These are phyloP conservation scores for Castor canadensis DNA, from an alignment of 2,113 vertebrate genomes.

Conservation along the genomic window DNA sequence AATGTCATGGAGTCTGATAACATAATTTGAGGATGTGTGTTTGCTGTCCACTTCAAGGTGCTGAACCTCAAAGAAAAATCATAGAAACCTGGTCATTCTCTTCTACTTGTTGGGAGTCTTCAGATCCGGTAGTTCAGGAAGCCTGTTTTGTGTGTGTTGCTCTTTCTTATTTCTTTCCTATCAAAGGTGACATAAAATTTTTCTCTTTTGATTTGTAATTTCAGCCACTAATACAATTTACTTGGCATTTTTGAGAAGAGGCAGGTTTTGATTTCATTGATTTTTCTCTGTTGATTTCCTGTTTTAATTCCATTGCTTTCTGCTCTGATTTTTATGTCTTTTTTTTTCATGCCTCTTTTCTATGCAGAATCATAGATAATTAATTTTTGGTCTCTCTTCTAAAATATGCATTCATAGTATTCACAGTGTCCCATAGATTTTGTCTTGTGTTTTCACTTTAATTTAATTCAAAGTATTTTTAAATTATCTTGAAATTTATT, in stretches of 20 bases:
- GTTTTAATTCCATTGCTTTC: no score
- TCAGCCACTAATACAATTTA: constrained; percentile 11
- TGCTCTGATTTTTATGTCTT: background rate
- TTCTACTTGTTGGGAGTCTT: background rate
- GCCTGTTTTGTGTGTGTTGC: background rate
- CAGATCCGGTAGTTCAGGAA: background rate
- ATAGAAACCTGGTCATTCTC: background rate
- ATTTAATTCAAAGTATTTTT: no score
- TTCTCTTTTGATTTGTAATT: constrained; percentile 12
- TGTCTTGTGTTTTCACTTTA: background rate
- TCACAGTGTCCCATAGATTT: background rate
- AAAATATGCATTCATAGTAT: background rate
- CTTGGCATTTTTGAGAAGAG: background rate
- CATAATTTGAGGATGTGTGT: background rate
- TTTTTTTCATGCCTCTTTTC: background rate
- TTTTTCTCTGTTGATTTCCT: no score
- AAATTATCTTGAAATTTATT: no score
- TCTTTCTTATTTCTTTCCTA: background rate
- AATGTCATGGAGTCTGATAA: background rate
- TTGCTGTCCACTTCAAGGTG: background rate
- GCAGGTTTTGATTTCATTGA: no score
- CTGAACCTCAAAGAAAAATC: background rate
- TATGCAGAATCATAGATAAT: background rate
- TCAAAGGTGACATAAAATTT: background rate
- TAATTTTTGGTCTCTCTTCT: background rate